Percentiles rank a stretch among this genome's conserved stretches.
Conservation (phyloP, 2,888 invertebrate species). For the Latheticus oryzae region DNA sequence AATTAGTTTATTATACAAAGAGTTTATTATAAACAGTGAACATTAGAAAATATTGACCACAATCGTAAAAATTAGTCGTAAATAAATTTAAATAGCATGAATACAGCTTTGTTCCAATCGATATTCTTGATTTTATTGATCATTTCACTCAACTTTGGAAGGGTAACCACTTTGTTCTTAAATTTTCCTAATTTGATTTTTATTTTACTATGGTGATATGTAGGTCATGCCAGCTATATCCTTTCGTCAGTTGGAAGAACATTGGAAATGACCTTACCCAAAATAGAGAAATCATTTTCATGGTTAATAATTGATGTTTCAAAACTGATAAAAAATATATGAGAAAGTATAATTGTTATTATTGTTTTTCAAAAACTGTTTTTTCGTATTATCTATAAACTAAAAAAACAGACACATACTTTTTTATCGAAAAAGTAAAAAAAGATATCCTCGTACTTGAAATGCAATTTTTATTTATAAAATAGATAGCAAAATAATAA, state of each 20-base stretch:
- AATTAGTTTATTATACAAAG: conserved; percentile 33
- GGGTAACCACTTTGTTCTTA: conserved; percentile 1
- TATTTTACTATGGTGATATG: conserved; percentile 11
- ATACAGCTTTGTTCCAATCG: conserved; percentile 18
- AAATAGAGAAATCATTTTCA: conserved; percentile 9
- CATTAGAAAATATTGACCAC: conserved; percentile 5
- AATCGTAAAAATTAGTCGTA: conserved; percentile 4
- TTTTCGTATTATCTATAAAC: too few species aligned
- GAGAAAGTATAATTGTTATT: too few species aligned
- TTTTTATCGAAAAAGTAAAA: too few species aligned
- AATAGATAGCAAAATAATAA: too few species aligned
- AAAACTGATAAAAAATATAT: conserved; percentile 23
- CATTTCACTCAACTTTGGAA: neutral
- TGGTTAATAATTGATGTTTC: conserved; percentile 14
- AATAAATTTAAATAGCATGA: conserved; percentile 27
- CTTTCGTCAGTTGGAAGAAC: conserved; percentile 8
- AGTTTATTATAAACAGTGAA: conserved; percentile 30
- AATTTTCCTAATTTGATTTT: conserved; percentile 1
- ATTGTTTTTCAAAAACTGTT: too few species aligned
- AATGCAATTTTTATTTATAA: too few species aligned
- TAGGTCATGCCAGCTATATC: conserved; percentile 35
- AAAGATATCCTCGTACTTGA: too few species aligned
- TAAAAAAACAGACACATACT: too few species aligned
- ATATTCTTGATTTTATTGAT: conserved; percentile 31
- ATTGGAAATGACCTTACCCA: conserved; percentile 16